Percentiles rank a stretch among this genome's conserved stretches.
Conservation (phyloP, 2,797 vertebrate species). For the Myiotriccus ornatus region DNA sequence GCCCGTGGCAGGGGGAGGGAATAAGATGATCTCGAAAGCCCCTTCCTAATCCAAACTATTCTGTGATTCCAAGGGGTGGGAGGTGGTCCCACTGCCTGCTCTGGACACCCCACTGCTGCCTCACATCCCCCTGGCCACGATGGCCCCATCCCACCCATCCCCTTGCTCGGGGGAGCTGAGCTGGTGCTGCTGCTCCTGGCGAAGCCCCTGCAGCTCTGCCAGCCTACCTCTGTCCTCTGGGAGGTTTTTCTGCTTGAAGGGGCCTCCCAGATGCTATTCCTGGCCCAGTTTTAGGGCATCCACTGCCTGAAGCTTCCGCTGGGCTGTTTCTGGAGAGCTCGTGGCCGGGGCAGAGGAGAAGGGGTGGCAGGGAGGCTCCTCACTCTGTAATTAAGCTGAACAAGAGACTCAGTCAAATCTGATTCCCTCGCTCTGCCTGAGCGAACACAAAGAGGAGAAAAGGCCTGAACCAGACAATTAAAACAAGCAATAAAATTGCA, state of each 20-base stretch:
- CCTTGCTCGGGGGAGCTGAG: accelerated
- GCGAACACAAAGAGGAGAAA: slow-evolving; percentile 9
- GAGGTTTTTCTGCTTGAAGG: background rate
- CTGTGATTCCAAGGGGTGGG: background rate
- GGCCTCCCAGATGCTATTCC: background rate
- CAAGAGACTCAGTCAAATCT: background rate
- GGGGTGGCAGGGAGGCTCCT: background rate
- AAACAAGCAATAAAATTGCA: background rate
- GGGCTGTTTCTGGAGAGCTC: background rate
- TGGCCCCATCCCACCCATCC: background rate
- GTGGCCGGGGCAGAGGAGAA: background rate
- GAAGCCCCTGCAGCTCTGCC: background rate
- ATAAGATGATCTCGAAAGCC: accelerated
- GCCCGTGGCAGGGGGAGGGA: background rate
- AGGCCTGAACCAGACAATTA: background rate
- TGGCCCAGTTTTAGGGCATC: background rate
- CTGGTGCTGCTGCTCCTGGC: background rate
- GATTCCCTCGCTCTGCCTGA: background rate
- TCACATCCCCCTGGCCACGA: accelerated
- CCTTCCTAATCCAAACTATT: background rate
- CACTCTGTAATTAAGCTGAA: background rate
- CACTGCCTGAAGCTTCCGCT: background rate
- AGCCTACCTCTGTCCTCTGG: background rate
- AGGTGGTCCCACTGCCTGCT: background rate
- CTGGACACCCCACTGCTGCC: accelerated